phyloP scores from a whole-genome alignment of 2,797 vertebrate genomes.

The Octomys mimax region DNA sequence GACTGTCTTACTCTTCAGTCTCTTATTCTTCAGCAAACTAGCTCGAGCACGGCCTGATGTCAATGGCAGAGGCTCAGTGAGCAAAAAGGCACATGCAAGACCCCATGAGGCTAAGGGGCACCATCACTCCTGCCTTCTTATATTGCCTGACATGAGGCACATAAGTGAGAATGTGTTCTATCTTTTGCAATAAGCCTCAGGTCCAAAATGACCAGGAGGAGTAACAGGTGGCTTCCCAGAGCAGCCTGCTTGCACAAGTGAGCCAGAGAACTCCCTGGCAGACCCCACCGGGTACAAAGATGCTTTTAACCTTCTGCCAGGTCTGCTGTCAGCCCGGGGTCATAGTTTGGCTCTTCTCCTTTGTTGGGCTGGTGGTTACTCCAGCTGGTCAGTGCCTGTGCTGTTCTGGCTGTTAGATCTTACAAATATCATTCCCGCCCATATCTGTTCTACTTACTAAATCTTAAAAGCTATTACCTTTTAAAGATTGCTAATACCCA shows the following conservation, averaged over 20 bases:
- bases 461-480: background rate
- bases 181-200: background rate
- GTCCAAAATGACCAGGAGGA: background rate
- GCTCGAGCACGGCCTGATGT: background rate
- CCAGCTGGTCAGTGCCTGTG: background rate
- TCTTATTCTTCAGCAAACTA: constrained; percentile 17
- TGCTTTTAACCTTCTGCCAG: background rate
- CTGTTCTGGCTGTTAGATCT: background rate
- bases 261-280: no score
- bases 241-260: no score
- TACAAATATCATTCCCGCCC: background rate
- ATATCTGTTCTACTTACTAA: background rate
- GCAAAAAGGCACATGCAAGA: background rate
- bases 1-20: background rate
- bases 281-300: background rate
- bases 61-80: background rate
- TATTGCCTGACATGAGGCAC: background rate
- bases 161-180: no score
- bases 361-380: background rate
- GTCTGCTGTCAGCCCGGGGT: background rate
- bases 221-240: background rate
- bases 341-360: background rate
- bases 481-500: background rate
- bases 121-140: background rate
- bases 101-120: background rate